Conservation (phyloP, 2,888 invertebrate species). For the Candidula unifasciata region DNA sequence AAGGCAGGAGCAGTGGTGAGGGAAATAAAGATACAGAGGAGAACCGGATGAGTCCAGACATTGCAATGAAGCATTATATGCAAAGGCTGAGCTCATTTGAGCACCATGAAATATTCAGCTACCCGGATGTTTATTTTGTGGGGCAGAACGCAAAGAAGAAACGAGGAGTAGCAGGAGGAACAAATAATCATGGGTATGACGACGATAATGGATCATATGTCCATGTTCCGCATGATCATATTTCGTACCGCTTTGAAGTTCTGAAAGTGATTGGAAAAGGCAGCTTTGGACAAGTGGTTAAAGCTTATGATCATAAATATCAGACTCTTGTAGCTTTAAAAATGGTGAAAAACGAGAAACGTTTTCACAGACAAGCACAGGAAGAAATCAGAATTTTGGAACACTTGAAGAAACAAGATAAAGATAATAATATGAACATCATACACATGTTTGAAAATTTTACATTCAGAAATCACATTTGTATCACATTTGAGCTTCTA, state of each 20-base stretch:
- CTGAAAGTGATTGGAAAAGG: slow-evolving; percentile 99
- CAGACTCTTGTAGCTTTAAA: slow-evolving; percentile 97
- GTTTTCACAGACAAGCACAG: slow-evolving; percentile 98
- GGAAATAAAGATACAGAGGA: slow-evolving; percentile 72
- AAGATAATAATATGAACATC: slow-evolving; percentile 98
- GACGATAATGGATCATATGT: slow-evolving; percentile 99
- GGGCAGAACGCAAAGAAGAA: slow-evolving; percentile 97
- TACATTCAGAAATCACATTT: slow-evolving; percentile 98
- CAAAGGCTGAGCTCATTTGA: slow-evolving; percentile 95
- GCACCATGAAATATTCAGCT: slow-evolving; percentile 96
- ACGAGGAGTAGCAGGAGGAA: slow-evolving; percentile 85
- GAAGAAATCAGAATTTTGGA: slow-evolving; percentile 98
- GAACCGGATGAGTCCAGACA: slow-evolving; percentile 74
- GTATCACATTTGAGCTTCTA: slow-evolving; percentile 97
- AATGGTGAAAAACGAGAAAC: slow-evolving; percentile 97
- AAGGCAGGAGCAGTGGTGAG: slow-evolving; percentile 74
- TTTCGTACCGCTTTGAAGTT: slow-evolving; percentile 95
- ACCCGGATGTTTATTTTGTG: slow-evolving; percentile 90
- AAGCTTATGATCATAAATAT: slow-evolving; percentile 98
- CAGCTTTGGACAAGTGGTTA: slow-evolving; percentile 98
- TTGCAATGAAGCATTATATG: slow-evolving; percentile 80
- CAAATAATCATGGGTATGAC: slow-evolving; percentile 96
- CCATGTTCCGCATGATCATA: slow-evolving; percentile 98
- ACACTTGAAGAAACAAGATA: slow-evolving; percentile 95
- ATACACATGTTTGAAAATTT: slow-evolving; percentile 99